Evolutionary conservation across 2,888 invertebrate species (phyloP), one percentile per base, ranked within the genome.

Genomic region (Chloromyia formosa): DNA sequence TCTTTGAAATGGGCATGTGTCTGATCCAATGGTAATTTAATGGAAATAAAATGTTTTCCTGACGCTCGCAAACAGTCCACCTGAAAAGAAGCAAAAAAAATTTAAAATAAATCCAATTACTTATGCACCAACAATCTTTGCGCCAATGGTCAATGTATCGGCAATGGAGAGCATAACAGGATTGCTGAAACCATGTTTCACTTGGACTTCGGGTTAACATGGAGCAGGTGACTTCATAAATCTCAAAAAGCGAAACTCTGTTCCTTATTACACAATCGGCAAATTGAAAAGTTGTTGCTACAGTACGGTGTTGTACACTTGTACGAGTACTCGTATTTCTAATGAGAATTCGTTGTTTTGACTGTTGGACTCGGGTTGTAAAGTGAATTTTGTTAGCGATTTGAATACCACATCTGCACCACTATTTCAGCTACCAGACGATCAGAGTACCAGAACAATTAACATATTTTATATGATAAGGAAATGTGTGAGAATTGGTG

Each of bases 201-300:
- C n/a, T 40, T 62, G n/a, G 40, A 1, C 9, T 40, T 9, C 10
- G 27, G 62, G 35, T 0, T 20, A 20, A 7, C 56, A 20, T 20
- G 16, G 40, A n/a, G 62, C 62, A 62, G 62, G 62, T 62, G 40
- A 62, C 62, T 62, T 62, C 40, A 35, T 62, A 62, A 62, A 40
- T 62, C 42, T 62, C 16, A 18, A 40, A 42, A 42, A 40, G 62
- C 40, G 35, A n/a, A 62, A 62, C 62, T 35, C 40, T 35, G 62
- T 40, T 62, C 42, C 62, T 62, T 35, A 35, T 62, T 62, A 12
- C 62, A 42, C 40, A 35, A 40, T 40, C 49, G 14, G 49, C 49
- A 3, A 12, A 49, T 1, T 10, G 2, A 60, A 60, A 35, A 35
- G 27, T 35, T 35, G 27, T 35, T 35, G n/a, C n/a, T n/a, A n/a